Evolutionary conservation across 1,140 invertebrate genomes (phyloP), one percentile per base, ranked within the genome.

Genomic region (Penaeus chinensis): DNA sequence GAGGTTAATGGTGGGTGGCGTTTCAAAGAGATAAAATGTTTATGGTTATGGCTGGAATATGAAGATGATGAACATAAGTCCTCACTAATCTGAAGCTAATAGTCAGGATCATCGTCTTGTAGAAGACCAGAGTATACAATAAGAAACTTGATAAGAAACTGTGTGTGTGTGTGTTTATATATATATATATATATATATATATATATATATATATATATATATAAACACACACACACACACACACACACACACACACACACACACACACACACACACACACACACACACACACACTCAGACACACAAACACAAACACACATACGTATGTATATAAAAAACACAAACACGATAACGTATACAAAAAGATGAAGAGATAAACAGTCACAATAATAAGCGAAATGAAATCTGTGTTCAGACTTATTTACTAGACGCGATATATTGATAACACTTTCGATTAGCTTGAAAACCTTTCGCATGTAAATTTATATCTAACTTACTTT

Each of bases 161-260:
- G 22, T n/a, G 18, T 69, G 3, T 18, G 27, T 10, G 27, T 16
- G 8, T 5, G 20, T 16, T 24, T 69, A 10, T 69, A 69, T 69
- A 69, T 69, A 69, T 69, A 69, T 69, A 69, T 69, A 69, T 69
- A 69, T 69, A 69, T 69, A 69, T 69, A 69, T 22, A 69, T 22
- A 69, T 69, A 69, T 69, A 69, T 22, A 69, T 69, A 69, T 32
- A 1, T 2, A 32, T 32, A 32, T 32, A 32, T 32, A 32, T 32
- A 32, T 2, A 32, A 1, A 32, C 27, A 69, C 27, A 69, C 4
- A 69, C 13, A 69, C 27, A 69, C 27, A 69, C 27, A 20, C 27
- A 20, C 27, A 20, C 27, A 20, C 27, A 20, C 27, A 20, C 27
- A 20, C 27, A 20, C 27, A 20, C 19, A 27, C 27, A 20, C 27